Base-by-base conservation (phyloP, 1,140 invertebrate species). In the Apis cerana region DNA sequence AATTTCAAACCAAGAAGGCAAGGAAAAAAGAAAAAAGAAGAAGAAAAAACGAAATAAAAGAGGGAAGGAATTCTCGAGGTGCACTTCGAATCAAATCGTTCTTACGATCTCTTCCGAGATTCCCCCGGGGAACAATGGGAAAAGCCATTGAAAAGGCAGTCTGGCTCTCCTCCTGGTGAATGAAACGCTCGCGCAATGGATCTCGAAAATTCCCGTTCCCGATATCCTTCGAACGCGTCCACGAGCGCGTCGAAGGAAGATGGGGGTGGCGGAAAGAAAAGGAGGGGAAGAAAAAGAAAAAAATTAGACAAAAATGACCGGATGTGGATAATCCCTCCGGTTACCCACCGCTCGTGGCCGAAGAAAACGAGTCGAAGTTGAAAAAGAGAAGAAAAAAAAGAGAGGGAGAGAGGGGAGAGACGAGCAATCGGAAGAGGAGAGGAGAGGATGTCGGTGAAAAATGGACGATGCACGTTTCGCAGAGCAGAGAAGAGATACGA, bases 291-390 rank as follows among this genome's bases (percentile, higher is more conserved):
- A 56, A 15, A 2, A 1, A 5, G 8, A 7, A 56, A 56, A 89
- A 86, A 89, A 88, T 90, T 88, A 89, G 88, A 91, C 83, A 90
- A 89, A 91, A 92, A 89, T 93, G 92, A 93, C 92, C 92, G 92
- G 92, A 93, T 92, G 92, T 92, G 87, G 89, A 92, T 93, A 92
- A 93, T 93, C 91, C 90, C 59, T 19, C 61, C 43, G 71, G 79
- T 67, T 81, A 81, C 79, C 79, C 79, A 56, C 70, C 80, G 13
- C 58, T 77, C 33, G 33, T 43, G 33, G 33, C 33, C 33, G 33
- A 43, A 43, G 33, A 43, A 43, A 43, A 27, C 64, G 58, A 62
- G 68, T 65, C 67, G 17, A 61, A n/a, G 21, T 33, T 69, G 33
- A 27, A 27, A 64, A 85, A 83, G 82, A 56, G 50, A 15, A 19